phyloP scores from a whole-genome alignment of 2,797 vertebrate genomes.

The Mus minutoides region DNA sequence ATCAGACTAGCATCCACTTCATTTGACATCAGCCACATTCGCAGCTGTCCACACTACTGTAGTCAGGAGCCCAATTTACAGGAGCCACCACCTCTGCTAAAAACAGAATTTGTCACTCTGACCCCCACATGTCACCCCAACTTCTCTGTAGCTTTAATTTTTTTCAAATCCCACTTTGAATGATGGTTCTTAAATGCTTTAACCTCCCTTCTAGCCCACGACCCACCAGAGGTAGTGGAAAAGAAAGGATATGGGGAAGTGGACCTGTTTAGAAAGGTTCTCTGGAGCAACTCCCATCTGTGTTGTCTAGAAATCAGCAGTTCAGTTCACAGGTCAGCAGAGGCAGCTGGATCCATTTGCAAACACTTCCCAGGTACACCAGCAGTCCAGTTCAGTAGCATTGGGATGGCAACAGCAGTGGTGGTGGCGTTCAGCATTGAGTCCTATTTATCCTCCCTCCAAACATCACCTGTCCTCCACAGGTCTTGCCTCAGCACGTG shows the following conservation, averaged over 20 bases:
- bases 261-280: no score
- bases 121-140: not conserved
- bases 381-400: not conserved
- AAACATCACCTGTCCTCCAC: not conserved
- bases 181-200: no score
- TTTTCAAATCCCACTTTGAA: no score
- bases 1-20: not conserved
- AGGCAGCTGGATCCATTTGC: not conserved
- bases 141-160: not conserved
- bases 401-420: not conserved
- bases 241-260: no score
- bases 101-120: not conserved
- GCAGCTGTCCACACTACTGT: accelerated
- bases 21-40: not conserved
- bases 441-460: not conserved
- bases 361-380: not conserved
- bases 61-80: not conserved
- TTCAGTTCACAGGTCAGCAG: not conserved
- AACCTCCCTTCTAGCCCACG: no score
- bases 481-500: not conserved
- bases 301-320: not conserved
- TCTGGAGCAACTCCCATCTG: no score
- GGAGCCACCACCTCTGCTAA: not conserved
- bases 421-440: not conserved
- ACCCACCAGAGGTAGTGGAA: no score